Conservation (phyloP, 2,888 invertebrate genomes). For the Tholera decimalis region DNA sequence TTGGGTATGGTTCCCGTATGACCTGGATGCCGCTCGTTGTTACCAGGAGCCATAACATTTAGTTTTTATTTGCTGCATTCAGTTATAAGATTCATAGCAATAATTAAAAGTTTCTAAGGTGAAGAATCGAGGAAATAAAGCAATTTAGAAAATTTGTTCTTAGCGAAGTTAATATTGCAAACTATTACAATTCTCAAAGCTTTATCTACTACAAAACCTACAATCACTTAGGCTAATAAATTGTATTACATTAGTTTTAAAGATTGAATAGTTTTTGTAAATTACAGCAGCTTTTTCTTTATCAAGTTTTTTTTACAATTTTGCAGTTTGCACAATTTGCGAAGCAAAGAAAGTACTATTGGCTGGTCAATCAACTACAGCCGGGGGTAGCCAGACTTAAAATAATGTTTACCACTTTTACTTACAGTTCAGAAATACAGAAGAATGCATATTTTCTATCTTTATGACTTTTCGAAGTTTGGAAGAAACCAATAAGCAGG, state of each 20-base stretch:
- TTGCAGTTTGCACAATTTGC: slow-evolving; percentile 2
- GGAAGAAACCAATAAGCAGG: neutral
- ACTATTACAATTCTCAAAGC: slow-evolving; percentile 37
- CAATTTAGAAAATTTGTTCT: slow-evolving; percentile 30
- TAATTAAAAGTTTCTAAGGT: slow-evolving; percentile 49
- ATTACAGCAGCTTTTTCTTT: slow-evolving; percentile 36
- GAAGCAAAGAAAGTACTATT: slow-evolving; percentile 16
- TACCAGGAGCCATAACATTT: slow-evolving; percentile 89
- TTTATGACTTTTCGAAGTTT: too few species aligned
- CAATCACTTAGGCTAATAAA: slow-evolving; percentile 33
- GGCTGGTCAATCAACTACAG: slow-evolving; percentile 24
- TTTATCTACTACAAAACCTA: slow-evolving; percentile 35
- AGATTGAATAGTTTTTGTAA: slow-evolving; percentile 33
- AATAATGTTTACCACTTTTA: neutral
- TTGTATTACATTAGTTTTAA: slow-evolving; percentile 37
- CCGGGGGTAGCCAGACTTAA: slow-evolving; percentile 11
- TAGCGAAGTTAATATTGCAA: slow-evolving; percentile 26
- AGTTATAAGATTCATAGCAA: slow-evolving; percentile 65
- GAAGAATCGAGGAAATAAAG: slow-evolving; percentile 40
- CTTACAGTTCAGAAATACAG: neutral
- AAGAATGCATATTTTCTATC: neutral
- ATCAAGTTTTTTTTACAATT: slow-evolving; percentile 31
- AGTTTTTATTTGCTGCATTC: slow-evolving; percentile 68
- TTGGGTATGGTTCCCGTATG: slow-evolving; percentile 94
- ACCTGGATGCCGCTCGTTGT: slow-evolving; percentile 88